Base-by-base conservation (phyloP, 2,797 vertebrate genomes). In the Psittacula echo region DNA sequence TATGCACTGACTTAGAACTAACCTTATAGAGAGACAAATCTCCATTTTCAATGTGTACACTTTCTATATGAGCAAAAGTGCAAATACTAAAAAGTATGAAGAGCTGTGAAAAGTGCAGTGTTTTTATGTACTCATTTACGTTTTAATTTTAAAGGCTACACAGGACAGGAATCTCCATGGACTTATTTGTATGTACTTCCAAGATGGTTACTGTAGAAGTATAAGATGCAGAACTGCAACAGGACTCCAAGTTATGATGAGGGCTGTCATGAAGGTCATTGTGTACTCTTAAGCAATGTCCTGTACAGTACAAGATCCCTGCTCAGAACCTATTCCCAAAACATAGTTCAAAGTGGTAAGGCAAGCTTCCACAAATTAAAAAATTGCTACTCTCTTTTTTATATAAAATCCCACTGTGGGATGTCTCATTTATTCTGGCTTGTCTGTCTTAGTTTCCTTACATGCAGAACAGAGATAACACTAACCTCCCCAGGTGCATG, bases 371-470 rank as follows among this genome's bases (percentile, higher is more conserved):
- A 34, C 45, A 89, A 71, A 85, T 74, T 78, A 68, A 70, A 82
- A n/a, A 74, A 85, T 37, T 68, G 10, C 12, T 90, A 26, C 42
- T 80, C 9, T 81, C 42, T 79, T 92, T 82, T 82, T 72, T 1
- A 8, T 24, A 24, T 18, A 86, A 84, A 95, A 74, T 83, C 68
- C 75, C 89, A 27, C 54, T 78, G 82, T 66, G 78, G 89, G 70
- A 72, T 91, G 44, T 82, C 67, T 92, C 88, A 89, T 93, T 91
- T 95, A 85, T 87, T 80, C 56, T 71, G 30, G 32, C 53, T 90
- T 90, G 78, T 74, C 88, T 85, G 16, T 80, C 41, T 90, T 68
- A 68, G 65, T 89, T 96, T 92, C 34, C 48, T 92, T 87, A 85
- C 75, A 65, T 37, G 53, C 44, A 89, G 85, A 90, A 86, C 50